Conservation (phyloP, 1,140 invertebrate genomes). For the Heliconius himera region DNA sequence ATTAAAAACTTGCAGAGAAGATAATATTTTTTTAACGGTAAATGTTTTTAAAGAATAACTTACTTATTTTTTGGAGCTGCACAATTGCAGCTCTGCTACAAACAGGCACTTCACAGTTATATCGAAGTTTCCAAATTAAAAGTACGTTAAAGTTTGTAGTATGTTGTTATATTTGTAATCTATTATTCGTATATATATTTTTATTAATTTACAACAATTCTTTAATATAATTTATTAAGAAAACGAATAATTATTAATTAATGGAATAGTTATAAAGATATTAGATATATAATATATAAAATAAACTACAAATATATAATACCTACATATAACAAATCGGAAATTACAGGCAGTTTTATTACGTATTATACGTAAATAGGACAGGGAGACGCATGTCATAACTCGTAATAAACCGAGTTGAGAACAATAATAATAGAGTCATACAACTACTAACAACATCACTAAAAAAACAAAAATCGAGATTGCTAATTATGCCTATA, state of each 20-base stretch:
- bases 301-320: neutral
- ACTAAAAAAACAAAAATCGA: neutral
- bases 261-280: no score
- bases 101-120: slow-evolving; percentile 28
- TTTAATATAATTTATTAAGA: no score
- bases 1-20: neutral
- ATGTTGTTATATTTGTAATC: neutral
- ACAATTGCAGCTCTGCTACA: slow-evolving; percentile 23
- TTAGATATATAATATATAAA: neutral
- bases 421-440: slow-evolving; percentile 23
- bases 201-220: neutral
- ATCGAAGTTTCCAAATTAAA: slow-evolving; percentile 4
- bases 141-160: neutral
- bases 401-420: slow-evolving; percentile 21
- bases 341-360: neutral
- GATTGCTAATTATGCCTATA: slow-evolving; percentile 1
- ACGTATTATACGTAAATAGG: slow-evolving; percentile 2
- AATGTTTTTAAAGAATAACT: neutral
- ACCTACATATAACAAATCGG: neutral
- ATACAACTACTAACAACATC: slow-evolving; percentile 5
- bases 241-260: no score
- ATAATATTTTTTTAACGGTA: neutral
- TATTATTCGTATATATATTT: neutral
- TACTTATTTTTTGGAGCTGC: slow-evolving; percentile 14
- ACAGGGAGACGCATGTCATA: slow-evolving; percentile 18